Conservation (phyloP, 2,888 invertebrate species). For the Tenthredo notha region DNA sequence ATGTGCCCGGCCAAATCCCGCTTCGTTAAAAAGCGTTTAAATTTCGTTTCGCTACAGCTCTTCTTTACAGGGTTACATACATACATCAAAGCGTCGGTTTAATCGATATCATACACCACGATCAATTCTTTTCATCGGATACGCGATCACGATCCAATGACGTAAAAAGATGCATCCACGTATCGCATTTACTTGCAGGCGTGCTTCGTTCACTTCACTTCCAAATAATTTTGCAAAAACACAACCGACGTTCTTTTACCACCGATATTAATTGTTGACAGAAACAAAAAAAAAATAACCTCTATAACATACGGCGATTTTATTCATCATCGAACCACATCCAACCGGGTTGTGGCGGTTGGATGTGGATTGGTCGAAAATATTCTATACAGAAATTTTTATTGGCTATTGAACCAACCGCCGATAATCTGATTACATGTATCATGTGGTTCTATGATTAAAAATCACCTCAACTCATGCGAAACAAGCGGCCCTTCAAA, state of each 20-base stretch:
- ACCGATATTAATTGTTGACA: neutral
- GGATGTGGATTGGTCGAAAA: neutral
- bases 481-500: neutral
- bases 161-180: slow-evolving; percentile 11
- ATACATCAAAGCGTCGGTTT: slow-evolving; percentile 17
- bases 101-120: slow-evolving; percentile 31
- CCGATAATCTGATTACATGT: neutral
- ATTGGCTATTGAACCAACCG: neutral
- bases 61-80: neutral
- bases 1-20: neutral
- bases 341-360: neutral
- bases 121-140: slow-evolving; percentile 8
- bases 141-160: slow-evolving; percentile 5
- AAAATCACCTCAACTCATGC: neutral
- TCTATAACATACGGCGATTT: neutral
- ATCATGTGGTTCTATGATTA: neutral
- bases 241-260: neutral
- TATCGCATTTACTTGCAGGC: neutral
- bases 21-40: slow-evolving; percentile 21
- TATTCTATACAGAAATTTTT: neutral
- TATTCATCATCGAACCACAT: slow-evolving; percentile 2
- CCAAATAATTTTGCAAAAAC: neutral
- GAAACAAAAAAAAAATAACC: neutral
- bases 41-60: slow-evolving; percentile 29
- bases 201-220: neutral